phyloP scores from a whole-genome alignment of 2,888 invertebrate genomes.

The Hypercompe scribonia region DNA sequence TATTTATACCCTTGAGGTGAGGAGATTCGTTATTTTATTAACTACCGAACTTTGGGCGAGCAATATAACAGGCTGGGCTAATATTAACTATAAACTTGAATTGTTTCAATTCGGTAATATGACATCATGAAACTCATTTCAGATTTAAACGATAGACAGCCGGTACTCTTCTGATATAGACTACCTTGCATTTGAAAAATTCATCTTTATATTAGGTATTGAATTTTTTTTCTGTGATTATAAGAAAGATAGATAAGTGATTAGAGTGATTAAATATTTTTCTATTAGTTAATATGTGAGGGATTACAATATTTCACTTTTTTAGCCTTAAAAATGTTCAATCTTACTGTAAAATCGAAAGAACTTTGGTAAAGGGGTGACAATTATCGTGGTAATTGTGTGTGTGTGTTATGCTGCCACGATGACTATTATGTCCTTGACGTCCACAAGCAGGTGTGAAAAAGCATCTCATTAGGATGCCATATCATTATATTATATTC shows the following conservation, averaged over 20 bases:
- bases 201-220: background rate
- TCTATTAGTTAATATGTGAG: background rate
- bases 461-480: too few species aligned
- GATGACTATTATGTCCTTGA: too few species aligned
- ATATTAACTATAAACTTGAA: constrained; percentile 6
- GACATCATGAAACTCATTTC: background rate
- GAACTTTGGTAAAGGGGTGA: too few species aligned
- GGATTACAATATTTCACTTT: too few species aligned
- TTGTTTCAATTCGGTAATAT: background rate
- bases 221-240: background rate
- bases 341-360: too few species aligned
- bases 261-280: background rate
- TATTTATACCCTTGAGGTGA: constrained; percentile 15
- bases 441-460: too few species aligned
- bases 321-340: too few species aligned
- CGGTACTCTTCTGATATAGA: background rate
- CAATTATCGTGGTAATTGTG: too few species aligned
- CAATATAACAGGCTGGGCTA: background rate
- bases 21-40: constrained; percentile 23
- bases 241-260: background rate
- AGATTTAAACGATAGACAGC: background rate
- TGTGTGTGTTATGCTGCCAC: too few species aligned
- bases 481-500: too few species aligned
- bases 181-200: background rate
- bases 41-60: constrained; percentile 20